Percentiles rank a stretch among this genome's conserved stretches.
Conservation (phyloP, 1,140 invertebrate species). For the Platyscapa corneri region DNA sequence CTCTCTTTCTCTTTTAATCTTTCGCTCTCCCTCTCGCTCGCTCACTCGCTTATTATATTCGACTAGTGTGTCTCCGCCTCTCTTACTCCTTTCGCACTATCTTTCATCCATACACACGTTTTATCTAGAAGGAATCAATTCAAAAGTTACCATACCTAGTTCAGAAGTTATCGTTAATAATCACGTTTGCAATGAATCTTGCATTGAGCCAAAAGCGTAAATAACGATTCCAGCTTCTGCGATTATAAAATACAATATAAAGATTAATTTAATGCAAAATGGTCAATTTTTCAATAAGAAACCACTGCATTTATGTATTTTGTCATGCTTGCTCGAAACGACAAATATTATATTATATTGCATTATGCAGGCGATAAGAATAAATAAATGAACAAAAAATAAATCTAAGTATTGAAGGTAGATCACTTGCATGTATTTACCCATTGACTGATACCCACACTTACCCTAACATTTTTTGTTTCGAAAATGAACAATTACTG, state of each 20-base stretch:
- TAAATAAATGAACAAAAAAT: background rate
- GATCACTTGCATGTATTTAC: too few species aligned
- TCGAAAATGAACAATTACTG: too few species aligned
- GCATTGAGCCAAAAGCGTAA: background rate
- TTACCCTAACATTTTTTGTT: too few species aligned
- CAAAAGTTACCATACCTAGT: background rate
- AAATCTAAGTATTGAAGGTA: too few species aligned
- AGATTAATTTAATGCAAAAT: background rate
- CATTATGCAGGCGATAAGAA: background rate
- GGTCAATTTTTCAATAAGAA: background rate
- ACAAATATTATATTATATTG: background rate
- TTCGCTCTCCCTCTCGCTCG: background rate
- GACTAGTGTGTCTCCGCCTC: background rate
- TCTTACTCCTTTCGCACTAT: background rate
- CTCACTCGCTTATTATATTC: background rate
- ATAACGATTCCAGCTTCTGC: background rate
- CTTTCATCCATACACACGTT: background rate
- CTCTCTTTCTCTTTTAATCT: background rate
- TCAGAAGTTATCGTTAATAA: background rate
- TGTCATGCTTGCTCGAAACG: background rate
- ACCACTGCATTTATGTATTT: too few species aligned
- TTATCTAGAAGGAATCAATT: background rate
- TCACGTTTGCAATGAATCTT: background rate
- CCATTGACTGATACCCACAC: too few species aligned
- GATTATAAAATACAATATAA: background rate